Percentiles rank a stretch among this genome's conserved stretches.
phyloP scores from a whole-genome alignment of 1,140 invertebrate species.

The Drepana arcuata region DNA sequence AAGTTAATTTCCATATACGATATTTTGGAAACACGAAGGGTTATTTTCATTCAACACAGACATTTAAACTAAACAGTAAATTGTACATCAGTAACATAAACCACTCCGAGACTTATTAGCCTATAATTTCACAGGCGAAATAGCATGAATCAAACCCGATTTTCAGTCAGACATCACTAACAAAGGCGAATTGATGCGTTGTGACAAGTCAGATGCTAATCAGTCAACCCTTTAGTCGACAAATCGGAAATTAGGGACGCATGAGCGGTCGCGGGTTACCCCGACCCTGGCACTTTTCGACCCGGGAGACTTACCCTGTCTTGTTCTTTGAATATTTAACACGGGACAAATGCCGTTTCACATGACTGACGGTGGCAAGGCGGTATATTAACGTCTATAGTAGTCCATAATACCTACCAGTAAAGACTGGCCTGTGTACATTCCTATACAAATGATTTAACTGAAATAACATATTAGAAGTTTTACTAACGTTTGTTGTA shows the following conservation, averaged over 20 bases:
- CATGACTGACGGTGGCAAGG: constrained; percentile 7
- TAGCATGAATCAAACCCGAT: constrained; percentile 17
- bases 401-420: no score
- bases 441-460: no score
- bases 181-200: constrained; percentile 49
- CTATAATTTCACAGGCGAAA: constrained; percentile 28
- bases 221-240: constrained; percentile 64
- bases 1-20: no score
- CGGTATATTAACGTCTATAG: no score
- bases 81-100: no score
- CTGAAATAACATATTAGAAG: no score
- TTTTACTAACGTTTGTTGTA: no score
- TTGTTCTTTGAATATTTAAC: constrained; percentile 64
- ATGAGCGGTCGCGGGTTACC: constrained; percentile 60
- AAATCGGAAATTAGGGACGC: constrained; percentile 68
- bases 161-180: constrained; percentile 36
- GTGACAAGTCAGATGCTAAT: constrained; percentile 66
- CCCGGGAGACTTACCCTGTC: constrained; percentile 39
- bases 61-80: no score
- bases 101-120: no score
- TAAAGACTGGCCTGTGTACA: no score
- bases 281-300: constrained; percentile 36
- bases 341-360: constrained; percentile 31
- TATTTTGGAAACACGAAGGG: no score
- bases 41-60: no score